A percentile compares a stretch with the other conserved stretches of the same genome.
These are phyloP conservation scores for Xenopus tropicalis DNA, from an alignment of 2,113 vertebrate genomes.

Conservation along the genomic window UCB_Xtro_10.0 CM004445.2:35994501-35995000, in stretches of 20 bases:
- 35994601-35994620: constrained; percentile 31
- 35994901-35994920: too few relatives aligned
- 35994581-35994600: background rate
- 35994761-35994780: constrained; percentile 58
- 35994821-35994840: background rate
- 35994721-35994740: constrained; percentile 57
- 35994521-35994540: too few relatives aligned
- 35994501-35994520: too few relatives aligned
- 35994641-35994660: constrained; percentile 77
- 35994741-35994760: constrained; percentile 71
- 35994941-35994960: too few relatives aligned
- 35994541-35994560: too few relatives aligned
- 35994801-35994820: too few relatives aligned
- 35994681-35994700: constrained; percentile 74
- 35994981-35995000: too few relatives aligned
- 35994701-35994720: constrained; percentile 68
- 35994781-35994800: constrained; percentile 49
- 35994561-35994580: too few relatives aligned
- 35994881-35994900: too few relatives aligned
- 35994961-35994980: too few relatives aligned
- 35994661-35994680: constrained; percentile 78
- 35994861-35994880: background rate
- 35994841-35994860: background rate
- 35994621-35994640: constrained; percentile 68
- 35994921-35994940: too few relatives aligned